phyloP scores from a whole-genome alignment of 2,888 invertebrate genomes.

The Hermaeophaga mercurialis region DNA sequence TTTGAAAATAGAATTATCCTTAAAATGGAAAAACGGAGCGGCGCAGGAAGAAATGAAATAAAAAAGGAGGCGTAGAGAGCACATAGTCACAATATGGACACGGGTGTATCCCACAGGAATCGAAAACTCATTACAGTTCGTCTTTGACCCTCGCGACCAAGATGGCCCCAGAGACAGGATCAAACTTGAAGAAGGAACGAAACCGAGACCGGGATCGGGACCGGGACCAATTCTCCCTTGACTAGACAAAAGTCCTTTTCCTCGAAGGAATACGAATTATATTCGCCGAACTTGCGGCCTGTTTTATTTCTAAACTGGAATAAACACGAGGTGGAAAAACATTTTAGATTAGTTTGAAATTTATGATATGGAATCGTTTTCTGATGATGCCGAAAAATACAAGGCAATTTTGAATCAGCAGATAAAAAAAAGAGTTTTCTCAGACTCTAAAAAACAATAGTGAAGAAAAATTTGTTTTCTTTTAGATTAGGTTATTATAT shows the following conservation, averaged over 20 bases:
- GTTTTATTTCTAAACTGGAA: conserved; percentile 19
- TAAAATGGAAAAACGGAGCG: conserved; percentile 31
- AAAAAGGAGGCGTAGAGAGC: conserved; percentile 8
- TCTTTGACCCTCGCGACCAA: conserved; percentile 55
- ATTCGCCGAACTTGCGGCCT: conserved; percentile 16
- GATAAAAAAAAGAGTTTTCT: no score
- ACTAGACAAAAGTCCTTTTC: conserved; percentile 39
- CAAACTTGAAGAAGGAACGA: conserved; percentile 50
- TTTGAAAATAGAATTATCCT: conserved; percentile 33
- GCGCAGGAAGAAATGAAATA: conserved; percentile 28
- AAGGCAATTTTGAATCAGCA: no score
- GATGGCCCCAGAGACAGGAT: conserved; percentile 51
- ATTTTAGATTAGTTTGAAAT: conserved; percentile 14
- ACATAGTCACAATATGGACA: conserved; percentile 49
- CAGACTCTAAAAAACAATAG: no score
- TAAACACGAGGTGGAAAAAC: conserved; percentile 12
- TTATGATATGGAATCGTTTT: conserved; percentile 1
- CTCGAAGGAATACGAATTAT: conserved; percentile 33
- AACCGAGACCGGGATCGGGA: conserved; percentile 31
- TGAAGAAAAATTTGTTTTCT: no score
- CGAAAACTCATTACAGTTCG: conserved; percentile 58
- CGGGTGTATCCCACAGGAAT: conserved; percentile 51
- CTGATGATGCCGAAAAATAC: no score
- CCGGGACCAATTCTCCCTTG: conserved; percentile 30
- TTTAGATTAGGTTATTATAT: no score